Conservation (phyloP, 2,888 invertebrate genomes). For the Monoplex corrugatus region DNA sequence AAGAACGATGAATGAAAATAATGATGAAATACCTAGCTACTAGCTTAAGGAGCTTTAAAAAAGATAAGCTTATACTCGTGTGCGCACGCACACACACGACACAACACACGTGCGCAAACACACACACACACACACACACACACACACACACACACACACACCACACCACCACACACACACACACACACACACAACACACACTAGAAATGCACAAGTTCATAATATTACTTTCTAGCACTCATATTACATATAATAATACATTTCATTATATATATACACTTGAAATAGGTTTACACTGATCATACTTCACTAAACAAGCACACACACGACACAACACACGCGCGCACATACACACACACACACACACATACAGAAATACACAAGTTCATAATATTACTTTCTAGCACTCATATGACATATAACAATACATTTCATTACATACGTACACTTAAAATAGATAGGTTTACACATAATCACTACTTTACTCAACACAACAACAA, state of each 20-base stretch:
- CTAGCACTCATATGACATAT: background rate
- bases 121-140: background rate
- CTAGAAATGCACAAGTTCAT: background rate
- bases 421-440: background rate
- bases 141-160: background rate
- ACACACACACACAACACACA: conserved; percentile 26
- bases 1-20: too few relatives aligned
- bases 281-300: background rate
- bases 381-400: background rate
- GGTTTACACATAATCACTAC: too few relatives aligned
- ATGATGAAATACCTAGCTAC: too few relatives aligned
- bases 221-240: background rate
- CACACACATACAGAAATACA: conserved; percentile 15
- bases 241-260: background rate
- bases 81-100: too few relatives aligned
- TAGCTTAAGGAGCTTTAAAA: too few relatives aligned
- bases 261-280: background rate
- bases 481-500: too few relatives aligned
- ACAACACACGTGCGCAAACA: background rate
- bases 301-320: background rate
- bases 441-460: too few relatives aligned
- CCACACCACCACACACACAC: background rate
- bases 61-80: too few relatives aligned
- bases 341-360: conserved; percentile 33
- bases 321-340: background rate